phyloP scores from a whole-genome alignment of 2,888 invertebrate species.

The Tetragonula carbonaria region DNA sequence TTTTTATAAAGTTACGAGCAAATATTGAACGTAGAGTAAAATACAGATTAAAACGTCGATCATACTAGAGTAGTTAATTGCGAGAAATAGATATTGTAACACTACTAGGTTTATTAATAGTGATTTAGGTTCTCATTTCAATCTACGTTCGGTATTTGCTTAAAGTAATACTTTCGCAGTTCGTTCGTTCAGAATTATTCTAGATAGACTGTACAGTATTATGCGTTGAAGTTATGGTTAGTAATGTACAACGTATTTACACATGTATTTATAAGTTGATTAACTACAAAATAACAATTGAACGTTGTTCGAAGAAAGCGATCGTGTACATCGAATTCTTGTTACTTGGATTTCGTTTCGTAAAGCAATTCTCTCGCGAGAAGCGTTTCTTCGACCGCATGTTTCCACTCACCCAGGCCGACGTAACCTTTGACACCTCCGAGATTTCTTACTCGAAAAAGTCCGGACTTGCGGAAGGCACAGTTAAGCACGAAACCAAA shows the following conservation, averaged over 20 bases:
- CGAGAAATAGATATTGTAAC: not conserved
- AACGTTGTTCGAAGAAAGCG: not conserved
- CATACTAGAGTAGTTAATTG: not conserved
- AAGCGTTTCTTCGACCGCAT: constrained; percentile 20
- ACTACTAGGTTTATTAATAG: not conserved
- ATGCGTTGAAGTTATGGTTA: not conserved
- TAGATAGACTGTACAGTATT: not conserved
- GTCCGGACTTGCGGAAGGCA: constrained; percentile 95
- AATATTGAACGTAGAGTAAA: not conserved
- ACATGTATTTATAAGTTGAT: not conserved
- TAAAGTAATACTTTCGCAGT: not conserved
- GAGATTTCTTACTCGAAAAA: constrained; percentile 95
- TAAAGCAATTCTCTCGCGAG: not conserved
- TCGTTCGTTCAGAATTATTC: not conserved
- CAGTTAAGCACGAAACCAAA: constrained; percentile 96
- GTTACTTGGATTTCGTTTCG: too few relatives aligned
- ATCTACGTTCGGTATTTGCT: not conserved
- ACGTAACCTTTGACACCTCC: constrained; percentile 96
- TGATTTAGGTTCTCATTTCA: not conserved
- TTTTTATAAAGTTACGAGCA: not conserved
- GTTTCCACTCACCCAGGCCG: constrained; percentile 90
- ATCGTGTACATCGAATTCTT: not conserved
- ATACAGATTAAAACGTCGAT: not conserved
- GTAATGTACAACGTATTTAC: constrained; percentile 31
- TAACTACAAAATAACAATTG: not conserved